These are phyloP conservation scores for Thalpophila matura DNA, from an alignment of 2,888 invertebrate species.

Conservation along the genomic window DNA sequence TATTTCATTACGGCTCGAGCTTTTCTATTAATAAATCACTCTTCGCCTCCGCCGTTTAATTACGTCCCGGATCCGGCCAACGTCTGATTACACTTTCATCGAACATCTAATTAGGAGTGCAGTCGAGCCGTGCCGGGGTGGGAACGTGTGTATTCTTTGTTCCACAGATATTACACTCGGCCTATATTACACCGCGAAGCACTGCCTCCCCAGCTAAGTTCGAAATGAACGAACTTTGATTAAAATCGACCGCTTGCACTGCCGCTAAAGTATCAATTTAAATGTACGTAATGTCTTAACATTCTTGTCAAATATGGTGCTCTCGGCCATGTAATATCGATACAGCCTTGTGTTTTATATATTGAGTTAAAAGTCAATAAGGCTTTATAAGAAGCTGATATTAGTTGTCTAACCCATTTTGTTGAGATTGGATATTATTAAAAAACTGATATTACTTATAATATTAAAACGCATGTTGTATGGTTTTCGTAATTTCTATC, in stretches of 20 bases:
- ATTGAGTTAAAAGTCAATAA: conserved; percentile 53
- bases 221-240: conserved; percentile 87
- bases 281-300: conserved; percentile 55
- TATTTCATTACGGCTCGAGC: conserved; percentile 90
- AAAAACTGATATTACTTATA: conserved; percentile 28
- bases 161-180: conserved; percentile 82
- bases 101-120: conserved; percentile 91
- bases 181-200: conserved; percentile 81
- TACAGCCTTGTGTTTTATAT: conserved; percentile 32
- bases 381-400: conserved; percentile 35
- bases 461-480: conserved; percentile 15
- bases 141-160: conserved; percentile 87
- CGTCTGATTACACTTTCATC: conserved; percentile 91
- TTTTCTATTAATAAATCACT: conserved; percentile 91
- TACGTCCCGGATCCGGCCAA: conserved; percentile 89
- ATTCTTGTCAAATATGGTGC: conserved; percentile 31
- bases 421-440: conserved; percentile 42
- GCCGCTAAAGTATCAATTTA: conserved; percentile 61
- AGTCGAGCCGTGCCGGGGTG: conserved; percentile 75
- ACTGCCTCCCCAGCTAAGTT: conserved; percentile 80
- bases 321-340: conserved; percentile 10
- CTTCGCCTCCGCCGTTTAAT: conserved; percentile 90
- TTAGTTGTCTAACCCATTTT: conserved; percentile 34
- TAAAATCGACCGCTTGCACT: conserved; percentile 82
- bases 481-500: conserved; percentile 1